Base-by-base conservation (phyloP, 2,797 vertebrate species). In the Schizopygopsis malacanthus region DNA sequence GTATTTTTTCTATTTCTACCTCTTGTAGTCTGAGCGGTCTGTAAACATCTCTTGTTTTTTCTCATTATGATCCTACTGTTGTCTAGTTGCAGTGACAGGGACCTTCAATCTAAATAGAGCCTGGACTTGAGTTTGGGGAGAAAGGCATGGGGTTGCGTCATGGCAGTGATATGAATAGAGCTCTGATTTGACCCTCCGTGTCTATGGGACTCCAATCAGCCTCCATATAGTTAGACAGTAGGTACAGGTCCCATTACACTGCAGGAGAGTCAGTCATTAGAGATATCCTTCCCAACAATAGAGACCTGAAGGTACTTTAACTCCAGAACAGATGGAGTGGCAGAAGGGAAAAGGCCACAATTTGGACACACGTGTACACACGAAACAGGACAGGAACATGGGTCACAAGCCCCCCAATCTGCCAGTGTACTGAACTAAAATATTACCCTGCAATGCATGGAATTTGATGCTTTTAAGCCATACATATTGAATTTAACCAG, bases 201-300 rank as follows among this genome's bases (percentile, higher is more conserved):
- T 90, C 89, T 67, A 54, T 85, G 85, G 61, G 89, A 86, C 87
- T 87, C 89, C 89, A 92, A 93, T 92, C 91, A 92, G 88, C 82
- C 84, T 88, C 81, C 81, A 85, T 86, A 80, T 80, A 90, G 85
- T 25, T 20, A 9, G 65, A 71, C 71, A 81, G 50, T 65, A 67
- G 76, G 86, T 82, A 20, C 28, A 67, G 50, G 45, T 20, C 25
- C 43, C 67, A 82, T 85, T 83, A 67, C 79, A 73, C 77, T 79
- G 56, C 63, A 67, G 85, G 79, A 69, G 61, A 83, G 41, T 61
- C 59, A 87, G 54, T 73, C 63, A 77, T 85, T 63, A 76, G 45
- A 61, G 18, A 71, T 79, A 39, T 67, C 69, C 73, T 67, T 37
- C 12, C 59, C 2, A 4, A 82, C 75, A 54, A 85, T 61, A 80